Conservation (phyloP, 2,888 invertebrate genomes). For the Thecophora atra region DNA sequence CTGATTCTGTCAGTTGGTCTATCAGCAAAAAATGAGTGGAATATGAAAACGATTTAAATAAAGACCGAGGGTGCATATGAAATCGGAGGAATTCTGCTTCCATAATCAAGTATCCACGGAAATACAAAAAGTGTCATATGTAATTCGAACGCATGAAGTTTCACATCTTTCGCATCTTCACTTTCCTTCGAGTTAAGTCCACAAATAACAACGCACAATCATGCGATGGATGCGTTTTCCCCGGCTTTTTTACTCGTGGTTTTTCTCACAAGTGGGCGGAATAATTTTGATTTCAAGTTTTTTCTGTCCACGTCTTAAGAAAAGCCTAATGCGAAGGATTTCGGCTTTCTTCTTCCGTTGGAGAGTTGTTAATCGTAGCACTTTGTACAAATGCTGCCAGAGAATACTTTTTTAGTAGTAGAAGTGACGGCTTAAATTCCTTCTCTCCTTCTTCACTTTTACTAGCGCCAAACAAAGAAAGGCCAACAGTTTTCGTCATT, state of each 20-base stretch:
- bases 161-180: too few species aligned
- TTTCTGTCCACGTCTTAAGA: background rate
- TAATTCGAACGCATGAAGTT: too few species aligned
- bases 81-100: background rate
- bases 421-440: too few species aligned
- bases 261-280: background rate
- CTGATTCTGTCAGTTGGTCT: slow-evolving; percentile 7
- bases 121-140: background rate
- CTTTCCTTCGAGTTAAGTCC: background rate
- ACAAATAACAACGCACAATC: background rate
- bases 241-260: background rate
- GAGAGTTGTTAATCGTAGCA: too few species aligned
- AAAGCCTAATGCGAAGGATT: too few species aligned
- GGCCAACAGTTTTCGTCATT: background rate
- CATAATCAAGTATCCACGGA: slow-evolving; percentile 14
- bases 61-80: slow-evolving; percentile 23
- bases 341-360: too few species aligned
- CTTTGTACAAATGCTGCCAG: too few species aligned
- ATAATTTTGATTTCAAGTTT: background rate
- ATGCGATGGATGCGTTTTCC: background rate
- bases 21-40: background rate
- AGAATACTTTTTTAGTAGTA: too few species aligned
- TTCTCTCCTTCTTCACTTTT: too few species aligned
- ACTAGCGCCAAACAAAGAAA: background rate
- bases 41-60: too few species aligned